Percentiles rank a stretch among this genome's conserved stretches.
These are phyloP conservation scores for Epizoanthus illoricatus DNA, from an alignment of 92 coral and sea anemone genomes.

Conservation along the genomic window DNA sequence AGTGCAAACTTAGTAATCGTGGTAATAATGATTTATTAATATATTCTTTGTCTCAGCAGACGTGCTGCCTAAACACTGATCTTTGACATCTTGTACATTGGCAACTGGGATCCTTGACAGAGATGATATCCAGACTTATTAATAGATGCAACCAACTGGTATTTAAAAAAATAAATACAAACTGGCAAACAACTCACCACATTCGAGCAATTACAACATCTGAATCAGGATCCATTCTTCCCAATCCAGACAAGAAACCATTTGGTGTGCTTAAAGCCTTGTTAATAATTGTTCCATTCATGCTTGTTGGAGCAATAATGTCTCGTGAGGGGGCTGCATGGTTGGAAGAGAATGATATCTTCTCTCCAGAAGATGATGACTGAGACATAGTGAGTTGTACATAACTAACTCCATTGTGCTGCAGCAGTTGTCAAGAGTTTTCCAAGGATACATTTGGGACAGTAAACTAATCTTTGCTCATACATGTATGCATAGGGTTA, in stretches of 20 bases:
- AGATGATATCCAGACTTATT: conserved; percentile 28
- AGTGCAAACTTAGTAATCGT: no score
- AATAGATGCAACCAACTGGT: conserved; percentile 16
- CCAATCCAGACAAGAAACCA: conserved; percentile 57
- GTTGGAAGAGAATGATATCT: conserved; percentile 87
- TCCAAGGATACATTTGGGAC: no score
- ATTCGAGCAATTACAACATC: conserved; percentile 36
- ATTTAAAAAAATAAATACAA: background rate
- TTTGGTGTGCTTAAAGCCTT: conserved; percentile 69
- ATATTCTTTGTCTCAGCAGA: no score
- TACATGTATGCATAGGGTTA: no score
- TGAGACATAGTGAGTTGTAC: conserved; percentile 8
- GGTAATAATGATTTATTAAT: no score
- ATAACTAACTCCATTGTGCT: no score
- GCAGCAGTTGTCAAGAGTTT: no score
- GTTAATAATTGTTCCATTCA: conserved; percentile 58
- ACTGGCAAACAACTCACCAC: background rate
- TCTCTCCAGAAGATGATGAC: conserved; percentile 88
- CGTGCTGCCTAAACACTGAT: no score
- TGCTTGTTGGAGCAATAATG: conserved; percentile 68
- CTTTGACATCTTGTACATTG: background rate
- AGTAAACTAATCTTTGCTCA: no score
- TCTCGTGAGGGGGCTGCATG: conserved; percentile 91
- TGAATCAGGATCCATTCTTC: conserved; percentile 57
- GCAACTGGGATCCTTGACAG: background rate